Percentiles rank a stretch among this genome's conserved stretches.
phyloP scores from a whole-genome alignment of 2,113 vertebrate species.

The Hepsetus odoe region DNA sequence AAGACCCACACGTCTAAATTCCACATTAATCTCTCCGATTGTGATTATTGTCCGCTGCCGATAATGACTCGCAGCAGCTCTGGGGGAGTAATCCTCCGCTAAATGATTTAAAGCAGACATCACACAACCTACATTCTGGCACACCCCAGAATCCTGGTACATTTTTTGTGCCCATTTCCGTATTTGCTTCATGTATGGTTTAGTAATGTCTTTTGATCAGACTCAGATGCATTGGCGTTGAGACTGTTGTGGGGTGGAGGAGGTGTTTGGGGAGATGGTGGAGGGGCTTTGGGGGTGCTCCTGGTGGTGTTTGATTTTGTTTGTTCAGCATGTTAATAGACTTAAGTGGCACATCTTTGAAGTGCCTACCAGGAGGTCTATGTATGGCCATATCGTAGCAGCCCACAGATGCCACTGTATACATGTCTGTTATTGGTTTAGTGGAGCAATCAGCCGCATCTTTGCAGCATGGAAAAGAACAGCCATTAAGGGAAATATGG shows the following conservation, averaged over 20 bases:
- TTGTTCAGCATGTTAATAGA: constrained; percentile 58
- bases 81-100: not conserved
- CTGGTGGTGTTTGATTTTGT: constrained; percentile 41
- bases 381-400: constrained; percentile 46
- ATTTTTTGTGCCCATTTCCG: constrained; percentile 9
- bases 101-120: constrained; percentile 21
- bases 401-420: constrained; percentile 52
- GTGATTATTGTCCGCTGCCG: constrained; percentile 1
- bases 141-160: not conserved
- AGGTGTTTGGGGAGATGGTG: not conserved
- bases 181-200: constrained; percentile 7
- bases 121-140: constrained; percentile 13
- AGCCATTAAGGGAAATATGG: constrained; percentile 70
- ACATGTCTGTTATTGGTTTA: constrained; percentile 52
- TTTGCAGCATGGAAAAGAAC: constrained; percentile 61
- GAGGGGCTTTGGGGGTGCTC: constrained; percentile 6
- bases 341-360: constrained; percentile 56
- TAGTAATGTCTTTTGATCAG: constrained; percentile 37
- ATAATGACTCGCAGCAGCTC: constrained; percentile 10
- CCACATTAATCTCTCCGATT: constrained; percentile 4
- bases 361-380: constrained; percentile 49
- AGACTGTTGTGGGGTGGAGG: not conserved
- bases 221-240: constrained; percentile 12
- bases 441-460: constrained; percentile 64
- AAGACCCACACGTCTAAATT: constrained; percentile 8